Base-by-base conservation (phyloP, 2,888 invertebrate genomes). In the Lasioglossum calceatum region DNA sequence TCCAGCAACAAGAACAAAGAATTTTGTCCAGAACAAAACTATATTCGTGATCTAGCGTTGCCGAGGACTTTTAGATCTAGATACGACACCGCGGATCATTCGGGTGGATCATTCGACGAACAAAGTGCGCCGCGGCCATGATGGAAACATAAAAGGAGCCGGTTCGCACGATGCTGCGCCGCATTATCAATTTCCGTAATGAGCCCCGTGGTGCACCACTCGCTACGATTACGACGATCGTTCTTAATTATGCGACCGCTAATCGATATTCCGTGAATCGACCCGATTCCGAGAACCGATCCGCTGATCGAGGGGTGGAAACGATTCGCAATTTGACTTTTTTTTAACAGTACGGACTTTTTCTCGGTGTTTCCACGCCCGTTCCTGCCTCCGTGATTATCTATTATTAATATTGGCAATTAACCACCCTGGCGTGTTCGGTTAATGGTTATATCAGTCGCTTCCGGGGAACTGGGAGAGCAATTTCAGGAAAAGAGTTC, bases 141-240 rank as follows among this genome's bases (percentile, higher is more conserved):
- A 47, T 73, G 72, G 47, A 27, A 44, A 73, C 72, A 73, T 73
- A 47, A 73, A 73, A 73, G 47, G 12, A 73, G 47, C 44, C 72
- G 58, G 39, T 39, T 27, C 36, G 67, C 67, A 42, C 71, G 42
- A 10, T 67, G 42, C 42, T 12, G 39, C 19, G 42, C 12, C 1
- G 73, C 39, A 39, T 71, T 76, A 85, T 75, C 84, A 64, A 78
- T 78, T 58, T 82, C 75, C 61, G 78, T 72, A 50, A 85, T 61
- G 75, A 50, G 74, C 42, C 42, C 12, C n/a, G n/a, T n/a, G 74
- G 36, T 70, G 42, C 71, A 27, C n/a, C 32, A 19, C 36, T 39
- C 50, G 44, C 19, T 54, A 58, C 82, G 64, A 72, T 61, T 42
- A 75, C 58, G 61, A n/a, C 42, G 75, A 78, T 78, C 71, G 70